Conservation (phyloP, 2,113 vertebrate species). For the Cepphus grylle region DNA sequence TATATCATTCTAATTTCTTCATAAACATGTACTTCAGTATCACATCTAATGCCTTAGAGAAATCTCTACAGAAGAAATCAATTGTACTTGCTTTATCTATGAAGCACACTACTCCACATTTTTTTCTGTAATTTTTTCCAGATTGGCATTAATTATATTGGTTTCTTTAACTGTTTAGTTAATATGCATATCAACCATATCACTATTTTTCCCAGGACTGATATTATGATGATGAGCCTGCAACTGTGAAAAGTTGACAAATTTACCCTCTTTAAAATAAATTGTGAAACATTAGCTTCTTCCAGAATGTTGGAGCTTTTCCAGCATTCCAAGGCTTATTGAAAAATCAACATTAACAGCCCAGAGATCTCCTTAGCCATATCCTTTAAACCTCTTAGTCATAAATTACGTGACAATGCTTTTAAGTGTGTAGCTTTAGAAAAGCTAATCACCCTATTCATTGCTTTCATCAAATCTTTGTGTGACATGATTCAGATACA, state of each 20-base stretch:
- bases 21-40: neutral
- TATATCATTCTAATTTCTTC: neutral
- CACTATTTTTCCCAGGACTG: neutral
- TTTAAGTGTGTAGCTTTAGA: neutral
- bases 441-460: neutral
- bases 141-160: neutral
- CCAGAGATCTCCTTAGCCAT: neutral
- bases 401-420: neutral
- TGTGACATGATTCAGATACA: neutral
- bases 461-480: neutral
- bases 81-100: neutral
- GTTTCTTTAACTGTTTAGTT: neutral
- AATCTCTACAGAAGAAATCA: neutral
- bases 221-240: fast-evolving
- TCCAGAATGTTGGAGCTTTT: neutral
- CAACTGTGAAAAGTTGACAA: neutral
- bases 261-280: neutral
- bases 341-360: neutral
- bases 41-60: neutral
- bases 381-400: neutral
- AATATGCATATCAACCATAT: neutral
- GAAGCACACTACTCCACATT: neutral
- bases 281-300: neutral
- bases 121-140: neutral
- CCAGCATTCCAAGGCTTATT: neutral